Percentiles rank a stretch among this genome's conserved stretches.
Evolutionary conservation across 2,113 vertebrate species (phyloP).

Genomic region (Phalacrocorax carbo): DNA sequence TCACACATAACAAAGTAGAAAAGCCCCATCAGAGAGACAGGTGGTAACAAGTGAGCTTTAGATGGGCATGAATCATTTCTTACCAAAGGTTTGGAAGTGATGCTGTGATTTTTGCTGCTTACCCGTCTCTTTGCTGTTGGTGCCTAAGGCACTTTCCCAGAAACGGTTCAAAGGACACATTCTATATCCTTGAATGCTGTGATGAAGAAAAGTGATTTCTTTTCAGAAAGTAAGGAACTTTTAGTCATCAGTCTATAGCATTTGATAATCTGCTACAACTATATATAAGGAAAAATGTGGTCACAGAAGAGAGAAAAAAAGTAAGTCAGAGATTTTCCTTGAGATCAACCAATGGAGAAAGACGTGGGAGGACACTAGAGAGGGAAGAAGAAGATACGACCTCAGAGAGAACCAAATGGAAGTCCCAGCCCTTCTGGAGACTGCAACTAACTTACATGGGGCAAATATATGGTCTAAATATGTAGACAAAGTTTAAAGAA

Average conservation of each 20-base stretch:
- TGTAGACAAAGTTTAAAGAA: neutral
- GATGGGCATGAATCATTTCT: neutral
- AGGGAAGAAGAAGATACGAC: neutral
- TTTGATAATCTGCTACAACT: neutral
- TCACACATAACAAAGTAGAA: neutral
- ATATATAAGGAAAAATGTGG: neutral
- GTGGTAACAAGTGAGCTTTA: neutral
- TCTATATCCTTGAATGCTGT: neutral
- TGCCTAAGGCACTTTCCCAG: neutral
- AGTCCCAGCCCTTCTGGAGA: neutral
- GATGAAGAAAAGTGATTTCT: neutral
- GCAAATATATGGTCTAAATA: neutral
- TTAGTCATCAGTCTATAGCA: neutral
- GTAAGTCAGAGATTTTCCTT: neutral
- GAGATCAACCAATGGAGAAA: neutral
- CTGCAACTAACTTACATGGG: neutral
- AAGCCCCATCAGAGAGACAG: neutral
- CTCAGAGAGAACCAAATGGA: neutral
- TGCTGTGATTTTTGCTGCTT: constrained; percentile 10
- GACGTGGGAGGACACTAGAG: neutral
- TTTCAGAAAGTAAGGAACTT: neutral
- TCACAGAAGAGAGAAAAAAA: neutral
- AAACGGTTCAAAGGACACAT: neutral
- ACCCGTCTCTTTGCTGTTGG: neutral
- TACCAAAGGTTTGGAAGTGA: neutral